phyloP scores from a whole-genome alignment of 1,140 invertebrate species.

The Ephestia elutella region DNA sequence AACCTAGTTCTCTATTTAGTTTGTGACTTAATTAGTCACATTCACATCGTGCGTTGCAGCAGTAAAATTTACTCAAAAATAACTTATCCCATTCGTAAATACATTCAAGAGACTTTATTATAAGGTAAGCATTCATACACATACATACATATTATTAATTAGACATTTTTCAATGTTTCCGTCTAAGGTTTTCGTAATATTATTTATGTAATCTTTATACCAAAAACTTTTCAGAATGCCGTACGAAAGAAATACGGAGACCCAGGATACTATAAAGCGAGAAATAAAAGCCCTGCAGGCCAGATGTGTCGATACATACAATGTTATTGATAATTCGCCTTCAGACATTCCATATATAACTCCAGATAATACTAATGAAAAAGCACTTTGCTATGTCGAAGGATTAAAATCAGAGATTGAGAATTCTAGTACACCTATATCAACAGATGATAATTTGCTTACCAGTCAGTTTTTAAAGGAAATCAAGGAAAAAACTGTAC shows the following conservation, averaged over 20 bases:
- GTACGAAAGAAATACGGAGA: conserved; percentile 35
- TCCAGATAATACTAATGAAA: conserved; percentile 30
- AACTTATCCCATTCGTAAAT: not conserved
- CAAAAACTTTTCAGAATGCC: conserved; percentile 25
- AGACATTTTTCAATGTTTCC: too few relatives aligned
- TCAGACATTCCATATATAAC: conserved; percentile 23
- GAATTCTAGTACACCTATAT: conserved; percentile 40
- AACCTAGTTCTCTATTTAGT: too few relatives aligned
- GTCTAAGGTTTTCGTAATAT: too few relatives aligned
- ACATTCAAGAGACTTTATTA: not conserved
- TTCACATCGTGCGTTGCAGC: too few relatives aligned
- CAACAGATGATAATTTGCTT: conserved; percentile 46
- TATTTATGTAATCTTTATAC: too few relatives aligned
- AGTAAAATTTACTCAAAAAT: not conserved
- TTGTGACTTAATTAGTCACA: too few relatives aligned
- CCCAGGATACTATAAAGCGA: conserved; percentile 34
- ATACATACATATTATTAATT: too few relatives aligned
- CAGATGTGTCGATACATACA: conserved; percentile 39
- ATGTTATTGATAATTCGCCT: conserved; percentile 46
- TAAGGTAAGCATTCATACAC: not conserved
- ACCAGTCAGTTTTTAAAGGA: conserved; percentile 49
- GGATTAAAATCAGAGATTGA: conserved; percentile 43
- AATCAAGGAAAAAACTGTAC: conserved; percentile 45
- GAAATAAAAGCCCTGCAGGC: conserved; percentile 47
- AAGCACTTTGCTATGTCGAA: conserved; percentile 43